Percentiles rank a stretch among this genome's conserved stretches.
Conservation (phyloP, 2,888 invertebrate genomes). For the Agrypnus murinus region DNA sequence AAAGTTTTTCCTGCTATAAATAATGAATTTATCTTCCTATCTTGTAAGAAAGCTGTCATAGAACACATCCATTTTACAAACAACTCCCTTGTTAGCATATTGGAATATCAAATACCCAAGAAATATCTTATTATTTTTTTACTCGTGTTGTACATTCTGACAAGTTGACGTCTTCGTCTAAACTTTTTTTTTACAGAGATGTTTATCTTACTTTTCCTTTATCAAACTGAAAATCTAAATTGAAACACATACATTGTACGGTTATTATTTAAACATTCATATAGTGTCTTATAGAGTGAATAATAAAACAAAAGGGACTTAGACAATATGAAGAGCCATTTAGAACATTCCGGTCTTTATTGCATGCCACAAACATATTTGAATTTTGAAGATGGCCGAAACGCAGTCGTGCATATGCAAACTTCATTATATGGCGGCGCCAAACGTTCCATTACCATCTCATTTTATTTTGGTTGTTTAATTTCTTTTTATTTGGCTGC, state of each 20-base stretch:
- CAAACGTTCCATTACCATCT: constrained; percentile 22
- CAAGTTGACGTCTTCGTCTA: constrained; percentile 20
- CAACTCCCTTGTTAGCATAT: constrained; percentile 59
- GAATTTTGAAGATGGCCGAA: constrained; percentile 57
- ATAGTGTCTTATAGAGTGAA: too few species aligned
- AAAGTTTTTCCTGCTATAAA: constrained; percentile 58
- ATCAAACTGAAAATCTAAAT: too few species aligned
- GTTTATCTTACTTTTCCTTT: too few species aligned
- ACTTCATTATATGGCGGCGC: constrained; percentile 59
- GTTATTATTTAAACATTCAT: too few species aligned
- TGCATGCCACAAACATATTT: constrained; percentile 58
- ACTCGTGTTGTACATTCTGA: constrained; percentile 33
- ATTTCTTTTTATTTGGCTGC: too few species aligned
- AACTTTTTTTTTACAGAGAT: too few species aligned
- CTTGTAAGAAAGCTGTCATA: constrained; percentile 57
- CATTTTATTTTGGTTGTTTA: constrained; percentile 6
- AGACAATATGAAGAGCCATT: constrained; percentile 38
- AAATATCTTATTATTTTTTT: constrained; percentile 40
- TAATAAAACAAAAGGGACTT: too few species aligned
- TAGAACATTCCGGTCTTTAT: constrained; percentile 56
- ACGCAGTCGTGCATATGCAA: constrained; percentile 62
- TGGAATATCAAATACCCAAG: constrained; percentile 46
- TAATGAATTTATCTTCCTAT: constrained; percentile 64
- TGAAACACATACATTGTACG: too few species aligned
- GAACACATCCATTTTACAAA: constrained; percentile 60